Conservation (phyloP, 1,140 invertebrate genomes). For the Temnothorax curvispinosus region DNA sequence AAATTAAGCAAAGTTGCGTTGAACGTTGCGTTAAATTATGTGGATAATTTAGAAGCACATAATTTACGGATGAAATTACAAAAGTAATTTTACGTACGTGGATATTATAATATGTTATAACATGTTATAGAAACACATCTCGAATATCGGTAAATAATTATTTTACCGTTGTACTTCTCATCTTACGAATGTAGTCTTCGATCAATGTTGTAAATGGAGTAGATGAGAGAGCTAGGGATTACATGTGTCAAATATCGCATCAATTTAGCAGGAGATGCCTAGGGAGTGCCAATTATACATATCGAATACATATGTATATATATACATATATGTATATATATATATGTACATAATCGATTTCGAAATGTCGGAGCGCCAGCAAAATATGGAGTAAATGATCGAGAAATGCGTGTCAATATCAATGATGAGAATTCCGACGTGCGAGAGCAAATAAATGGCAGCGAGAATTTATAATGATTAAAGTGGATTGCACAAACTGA, state of each 20-base stretch:
- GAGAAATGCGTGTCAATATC: constrained; percentile 39
- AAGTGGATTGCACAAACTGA: constrained; percentile 28
- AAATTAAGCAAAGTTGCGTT: constrained; percentile 30
- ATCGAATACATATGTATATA: constrained; percentile 35
- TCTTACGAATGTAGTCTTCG: background rate
- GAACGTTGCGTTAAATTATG: background rate
- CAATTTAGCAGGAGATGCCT: constrained; percentile 30
- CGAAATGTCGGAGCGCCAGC: background rate
- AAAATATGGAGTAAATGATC: constrained; percentile 41
- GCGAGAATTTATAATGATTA: constrained; percentile 20
- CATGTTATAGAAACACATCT: background rate
- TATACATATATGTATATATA: background rate
- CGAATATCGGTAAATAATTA: background rate
- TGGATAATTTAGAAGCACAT: background rate
- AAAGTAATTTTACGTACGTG: background rate
- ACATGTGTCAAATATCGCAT: constrained; percentile 58
- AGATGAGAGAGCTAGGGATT: background rate
- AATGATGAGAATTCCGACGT: constrained; percentile 12
- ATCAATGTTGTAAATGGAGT: constrained; percentile 41
- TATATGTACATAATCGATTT: constrained; percentile 43
- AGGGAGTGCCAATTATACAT: constrained; percentile 51
- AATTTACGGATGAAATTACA: background rate
- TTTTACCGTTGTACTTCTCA: background rate
- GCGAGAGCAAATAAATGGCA: constrained; percentile 1
- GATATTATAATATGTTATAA: background rate